Base-by-base conservation (phyloP, 2,113 vertebrate species). In the Petromus typicus region DNA sequence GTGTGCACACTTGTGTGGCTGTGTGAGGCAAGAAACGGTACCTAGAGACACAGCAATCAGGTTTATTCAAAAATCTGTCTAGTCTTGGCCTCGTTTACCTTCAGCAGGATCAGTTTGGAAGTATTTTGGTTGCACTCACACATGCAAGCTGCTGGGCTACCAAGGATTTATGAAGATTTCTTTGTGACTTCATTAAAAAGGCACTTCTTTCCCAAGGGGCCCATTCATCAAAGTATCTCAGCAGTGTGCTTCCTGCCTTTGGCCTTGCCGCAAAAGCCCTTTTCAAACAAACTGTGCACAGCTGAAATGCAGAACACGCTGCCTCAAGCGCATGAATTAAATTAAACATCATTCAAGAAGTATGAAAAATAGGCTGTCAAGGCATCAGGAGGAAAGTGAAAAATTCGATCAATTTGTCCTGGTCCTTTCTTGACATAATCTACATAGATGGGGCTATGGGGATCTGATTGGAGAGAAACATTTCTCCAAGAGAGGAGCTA, bases 121-220 rank as follows among this genome's bases (percentile, higher is more conserved):
- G 37, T n/a, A 66, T 63, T 83, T 71, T 95, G 81, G 81, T 67
- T 94, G 92, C 82, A 91, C 79, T 86, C 73, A 85, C 75, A 80
- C 17, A 11, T 54, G 57, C 34, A 71, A 34, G n/a, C 80, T 8
- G 0, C 57, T 32, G 54, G 76, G 76, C 81, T 95, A 90, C 51
- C 10, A 45, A 43, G 92, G 86, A 95, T 88, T 93, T 91, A 85
- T 89, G 95, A 89, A 91, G 90, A 91, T 92, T 96, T 69, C 92
- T 86, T 92, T 90, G 92, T 95, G 92, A 97, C 82, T 95, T 97
- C 92, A 96, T 97, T 94, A 93, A 79, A 63, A 94, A 95, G 80
- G 59, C 40, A 0, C 67, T 78, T 95, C 92, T 91, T 88, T 94
- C 96, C 69, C 66, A 56, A 89, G 90, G 73, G 91, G 14, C 81